Evolutionary conservation across 2,113 vertebrate genomes (phyloP).

Genomic region (Pipra filicauda): DNA sequence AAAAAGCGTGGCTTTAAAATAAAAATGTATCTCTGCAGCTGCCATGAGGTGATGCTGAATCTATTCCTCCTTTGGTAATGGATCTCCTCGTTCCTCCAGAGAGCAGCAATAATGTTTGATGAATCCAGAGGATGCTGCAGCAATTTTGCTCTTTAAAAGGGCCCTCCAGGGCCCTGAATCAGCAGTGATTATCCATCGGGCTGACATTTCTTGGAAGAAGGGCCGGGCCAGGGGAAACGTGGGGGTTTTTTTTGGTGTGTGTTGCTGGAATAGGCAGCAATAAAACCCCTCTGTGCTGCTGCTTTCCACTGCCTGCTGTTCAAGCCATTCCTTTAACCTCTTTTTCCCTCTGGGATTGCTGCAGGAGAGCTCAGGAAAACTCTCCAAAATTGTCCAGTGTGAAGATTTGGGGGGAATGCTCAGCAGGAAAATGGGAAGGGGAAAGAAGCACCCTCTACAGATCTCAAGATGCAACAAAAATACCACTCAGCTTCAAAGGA

Average conservation of each 20-base stretch:
- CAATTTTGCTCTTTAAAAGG: not conserved
- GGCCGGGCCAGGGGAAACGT: not conserved
- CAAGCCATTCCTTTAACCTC: not conserved
- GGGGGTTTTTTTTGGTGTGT: not conserved
- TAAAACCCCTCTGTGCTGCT: not conserved
- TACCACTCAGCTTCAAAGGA: not conserved
- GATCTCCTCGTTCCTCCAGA: not conserved
- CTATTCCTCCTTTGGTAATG: not conserved
- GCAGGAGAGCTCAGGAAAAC: not conserved
- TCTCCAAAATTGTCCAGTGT: fast-evolving
- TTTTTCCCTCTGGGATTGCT: not conserved
- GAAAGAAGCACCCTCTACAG: not conserved
- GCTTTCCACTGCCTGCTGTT: not conserved
- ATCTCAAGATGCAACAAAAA: not conserved
- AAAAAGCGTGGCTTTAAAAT: not conserved
- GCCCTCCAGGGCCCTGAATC: constrained; percentile 12
- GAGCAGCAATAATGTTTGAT: not conserved
- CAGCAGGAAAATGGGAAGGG: not conserved
- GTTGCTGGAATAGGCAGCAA: not conserved
- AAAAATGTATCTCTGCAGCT: not conserved
- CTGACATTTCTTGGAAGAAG: constrained; percentile 26
- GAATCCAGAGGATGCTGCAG: constrained; percentile 4
- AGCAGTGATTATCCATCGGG: not conserved
- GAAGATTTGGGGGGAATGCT: not conserved
- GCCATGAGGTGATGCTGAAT: not conserved